These are phyloP conservation scores for Tipula vernalis DNA, from an alignment of 2,888 invertebrate species.

Conservation along the genomic window DNA sequence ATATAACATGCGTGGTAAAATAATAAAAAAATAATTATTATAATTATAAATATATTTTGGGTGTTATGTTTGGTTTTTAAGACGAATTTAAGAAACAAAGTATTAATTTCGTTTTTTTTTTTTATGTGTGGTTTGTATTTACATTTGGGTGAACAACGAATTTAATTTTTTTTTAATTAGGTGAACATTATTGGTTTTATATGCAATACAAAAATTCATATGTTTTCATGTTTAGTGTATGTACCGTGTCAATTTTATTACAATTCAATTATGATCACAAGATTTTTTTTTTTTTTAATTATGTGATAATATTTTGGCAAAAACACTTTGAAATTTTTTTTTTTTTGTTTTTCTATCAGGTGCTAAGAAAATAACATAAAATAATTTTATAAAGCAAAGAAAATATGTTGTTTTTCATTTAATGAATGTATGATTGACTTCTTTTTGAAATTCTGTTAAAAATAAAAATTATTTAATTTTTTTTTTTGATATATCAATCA, in stretches of 20 bases:
- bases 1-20: not conserved
- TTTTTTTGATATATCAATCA: not conserved
- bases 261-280: not conserved
- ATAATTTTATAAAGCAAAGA: not conserved
- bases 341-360: not conserved
- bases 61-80: not conserved
- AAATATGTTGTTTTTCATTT: constrained; percentile 4
- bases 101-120: not conserved
- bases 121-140: not conserved
- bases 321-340: not conserved
- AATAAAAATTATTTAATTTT: not conserved
- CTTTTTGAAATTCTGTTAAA: not conserved
- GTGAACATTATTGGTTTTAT: not conserved
- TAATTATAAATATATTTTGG: not conserved
- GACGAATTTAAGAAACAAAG: not conserved
- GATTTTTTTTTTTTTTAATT: not conserved
- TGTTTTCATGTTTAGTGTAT: not conserved
- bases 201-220: not conserved
- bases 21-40: not conserved
- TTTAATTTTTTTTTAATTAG: not conserved
- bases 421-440: not conserved
- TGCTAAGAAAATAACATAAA: not conserved
- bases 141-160: not conserved
- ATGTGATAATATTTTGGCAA: not conserved
- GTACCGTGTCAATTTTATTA: not conserved